phyloP scores from a whole-genome alignment of 2,888 invertebrate species.

The Melieria crassipennis region DNA sequence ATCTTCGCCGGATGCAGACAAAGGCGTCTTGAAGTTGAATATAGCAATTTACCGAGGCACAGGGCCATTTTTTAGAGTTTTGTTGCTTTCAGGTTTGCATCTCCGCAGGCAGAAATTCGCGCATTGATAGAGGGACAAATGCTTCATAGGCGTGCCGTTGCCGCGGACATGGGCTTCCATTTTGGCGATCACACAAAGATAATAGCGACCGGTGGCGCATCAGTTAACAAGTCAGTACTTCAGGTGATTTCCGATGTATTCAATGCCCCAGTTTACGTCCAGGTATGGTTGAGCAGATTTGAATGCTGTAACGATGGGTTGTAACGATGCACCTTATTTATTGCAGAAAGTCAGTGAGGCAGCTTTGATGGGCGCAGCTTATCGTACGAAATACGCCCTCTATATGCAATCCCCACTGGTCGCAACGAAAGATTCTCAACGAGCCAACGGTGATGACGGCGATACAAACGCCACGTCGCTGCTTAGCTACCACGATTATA shows the following conservation, averaged over 20 bases:
- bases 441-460: background rate
- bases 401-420: slow-evolving; percentile 46
- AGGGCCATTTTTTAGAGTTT: too few relatives aligned
- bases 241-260: slow-evolving; percentile 95
- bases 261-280: slow-evolving; percentile 87
- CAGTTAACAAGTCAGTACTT: slow-evolving; percentile 83
- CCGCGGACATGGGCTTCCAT: slow-evolving; percentile 82
- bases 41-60: background rate
- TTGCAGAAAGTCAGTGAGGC: slow-evolving; percentile 82
- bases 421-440: background rate
- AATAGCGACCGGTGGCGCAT: slow-evolving; percentile 94
- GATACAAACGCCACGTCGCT: slow-evolving; percentile 1
- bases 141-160: slow-evolving; percentile 81
- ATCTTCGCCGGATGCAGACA: slow-evolving; percentile 51
- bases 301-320: background rate
- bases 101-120: slow-evolving; percentile 82
- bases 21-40: slow-evolving; percentile 58
- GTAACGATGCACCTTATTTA: slow-evolving; percentile 2
- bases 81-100: slow-evolving; percentile 53
- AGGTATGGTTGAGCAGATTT: slow-evolving; percentile 63
- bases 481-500: slow-evolving; percentile 58
- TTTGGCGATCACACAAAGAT: slow-evolving; percentile 76
- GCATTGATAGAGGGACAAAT: slow-evolving; percentile 95
- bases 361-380: slow-evolving; percentile 85
- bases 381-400: slow-evolving; percentile 73